phyloP scores from a whole-genome alignment of 2,888 invertebrate genomes.

The Chromoteleia sp. region DNA sequence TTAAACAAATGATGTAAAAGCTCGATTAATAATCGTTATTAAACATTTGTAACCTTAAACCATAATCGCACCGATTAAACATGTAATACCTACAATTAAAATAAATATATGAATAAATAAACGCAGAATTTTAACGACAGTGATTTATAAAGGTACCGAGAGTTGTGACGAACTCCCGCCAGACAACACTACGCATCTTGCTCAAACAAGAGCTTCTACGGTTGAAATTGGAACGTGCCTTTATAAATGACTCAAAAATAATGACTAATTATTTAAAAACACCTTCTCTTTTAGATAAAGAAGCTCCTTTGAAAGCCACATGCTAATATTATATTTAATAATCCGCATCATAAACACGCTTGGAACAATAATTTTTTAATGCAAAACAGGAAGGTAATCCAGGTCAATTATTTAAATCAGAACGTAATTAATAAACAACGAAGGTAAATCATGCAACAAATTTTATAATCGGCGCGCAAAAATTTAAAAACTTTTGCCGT shows the following conservation, averaged over 20 bases:
- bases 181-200: conserved; percentile 13
- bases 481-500: conserved; percentile 5
- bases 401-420: conserved; percentile 42
- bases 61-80: conserved; percentile 45
- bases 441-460: conserved; percentile 36
- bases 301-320: conserved; percentile 57
- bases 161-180: not conserved
- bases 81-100: conserved; percentile 53
- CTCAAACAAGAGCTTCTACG: not conserved
- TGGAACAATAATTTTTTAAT: conserved; percentile 51
- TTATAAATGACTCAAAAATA: conserved; percentile 53
- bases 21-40: conserved; percentile 35
- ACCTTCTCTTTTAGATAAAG: conserved; percentile 65
- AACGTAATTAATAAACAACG: conserved; percentile 39
- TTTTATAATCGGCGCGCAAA: not conserved
- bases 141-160: conserved; percentile 39
- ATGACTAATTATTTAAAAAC: conserved; percentile 64
- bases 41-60: conserved; percentile 44
- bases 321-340: conserved; percentile 57
- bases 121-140: conserved; percentile 2
- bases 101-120: conserved; percentile 58
- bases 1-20: conserved; percentile 41
- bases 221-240: conserved; percentile 17
- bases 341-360: conserved; percentile 43
- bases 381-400: conserved; percentile 61